Conservation (phyloP, 2,888 invertebrate species). For the Drosophila anceps region DNA sequence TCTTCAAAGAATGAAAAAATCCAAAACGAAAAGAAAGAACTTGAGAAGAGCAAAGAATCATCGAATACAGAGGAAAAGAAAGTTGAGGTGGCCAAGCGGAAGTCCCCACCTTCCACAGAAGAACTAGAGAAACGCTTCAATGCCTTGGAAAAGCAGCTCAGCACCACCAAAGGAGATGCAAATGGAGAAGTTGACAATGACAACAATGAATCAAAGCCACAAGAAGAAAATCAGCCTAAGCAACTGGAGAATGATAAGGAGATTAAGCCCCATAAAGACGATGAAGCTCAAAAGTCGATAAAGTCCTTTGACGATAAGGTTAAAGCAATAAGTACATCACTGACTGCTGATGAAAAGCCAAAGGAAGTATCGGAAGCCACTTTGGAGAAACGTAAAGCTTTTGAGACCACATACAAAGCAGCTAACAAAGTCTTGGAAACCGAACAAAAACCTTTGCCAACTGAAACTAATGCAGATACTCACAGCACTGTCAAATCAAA, state of each 20-base stretch:
- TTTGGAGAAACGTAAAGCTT: slow-evolving; percentile 12
- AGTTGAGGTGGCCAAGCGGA: slow-evolving; percentile 31
- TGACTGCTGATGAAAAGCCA: slow-evolving; percentile 17
- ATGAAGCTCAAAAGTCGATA: slow-evolving; percentile 23
- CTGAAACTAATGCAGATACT: background rate
- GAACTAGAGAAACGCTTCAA: slow-evolving; percentile 81
- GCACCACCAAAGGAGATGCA: slow-evolving; percentile 45
- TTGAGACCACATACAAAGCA: slow-evolving; percentile 21
- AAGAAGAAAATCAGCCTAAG: background rate
- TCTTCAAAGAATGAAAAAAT: background rate
- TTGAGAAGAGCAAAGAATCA: background rate
- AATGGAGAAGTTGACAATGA: slow-evolving; percentile 10
- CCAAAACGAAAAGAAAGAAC: background rate
- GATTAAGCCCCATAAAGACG: background rate
- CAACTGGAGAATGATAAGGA: background rate
- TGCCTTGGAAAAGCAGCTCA: slow-evolving; percentile 78
- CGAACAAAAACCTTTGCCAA: background rate
- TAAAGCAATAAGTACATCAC: slow-evolving; percentile 37
- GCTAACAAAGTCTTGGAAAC: slow-evolving; percentile 9
- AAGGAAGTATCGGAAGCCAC: slow-evolving; percentile 4
- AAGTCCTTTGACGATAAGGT: slow-evolving; percentile 57
- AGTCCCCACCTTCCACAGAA: slow-evolving; percentile 76
- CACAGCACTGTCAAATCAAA: slow-evolving; percentile 10
- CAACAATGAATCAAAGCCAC: slow-evolving; percentile 1
- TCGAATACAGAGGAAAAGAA: background rate